Percentiles rank a stretch among this genome's conserved stretches.
These are phyloP conservation scores for Atopsyche davidsoni DNA, from an alignment of 1,140 invertebrate genomes.

Conservation along the genomic window DNA sequence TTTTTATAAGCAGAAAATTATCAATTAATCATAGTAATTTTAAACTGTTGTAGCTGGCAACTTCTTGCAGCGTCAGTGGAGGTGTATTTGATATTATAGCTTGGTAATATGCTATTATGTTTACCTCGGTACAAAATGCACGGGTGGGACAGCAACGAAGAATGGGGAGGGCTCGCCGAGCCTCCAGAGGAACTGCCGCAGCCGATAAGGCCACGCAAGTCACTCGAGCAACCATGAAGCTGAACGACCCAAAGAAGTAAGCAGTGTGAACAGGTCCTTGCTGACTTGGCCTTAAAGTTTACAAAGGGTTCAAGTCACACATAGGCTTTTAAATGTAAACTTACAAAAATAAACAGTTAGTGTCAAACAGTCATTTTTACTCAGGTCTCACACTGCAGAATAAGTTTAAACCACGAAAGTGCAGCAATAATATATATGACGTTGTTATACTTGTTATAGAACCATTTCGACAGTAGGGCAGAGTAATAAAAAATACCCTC, in stretches of 20 bases:
- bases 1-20: background rate
- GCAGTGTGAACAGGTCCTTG: constrained; percentile 15
- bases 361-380: too few relatives aligned
- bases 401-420: too few relatives aligned
- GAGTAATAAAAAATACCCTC: too few relatives aligned
- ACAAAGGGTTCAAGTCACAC: too few relatives aligned
- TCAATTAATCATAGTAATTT: background rate
- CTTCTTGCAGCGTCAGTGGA: background rate
- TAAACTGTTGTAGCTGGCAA: too few relatives aligned
- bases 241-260: constrained; percentile 27
- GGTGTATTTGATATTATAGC: background rate
- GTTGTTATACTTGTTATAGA: background rate
- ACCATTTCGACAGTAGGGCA: too few relatives aligned
- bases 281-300: constrained; percentile 13
- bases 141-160: constrained; percentile 20
- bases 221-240: constrained; percentile 22
- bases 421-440: too few relatives aligned
- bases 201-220: constrained; percentile 21
- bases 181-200: constrained; percentile 23
- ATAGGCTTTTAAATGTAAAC: too few relatives aligned
- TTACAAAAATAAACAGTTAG: too few relatives aligned
- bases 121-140: constrained; percentile 23
- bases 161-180: constrained; percentile 11
- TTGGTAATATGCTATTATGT: background rate
- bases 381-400: too few relatives aligned